Conservation (phyloP, 2,888 invertebrate genomes). For the Trachelus tabidus region DNA sequence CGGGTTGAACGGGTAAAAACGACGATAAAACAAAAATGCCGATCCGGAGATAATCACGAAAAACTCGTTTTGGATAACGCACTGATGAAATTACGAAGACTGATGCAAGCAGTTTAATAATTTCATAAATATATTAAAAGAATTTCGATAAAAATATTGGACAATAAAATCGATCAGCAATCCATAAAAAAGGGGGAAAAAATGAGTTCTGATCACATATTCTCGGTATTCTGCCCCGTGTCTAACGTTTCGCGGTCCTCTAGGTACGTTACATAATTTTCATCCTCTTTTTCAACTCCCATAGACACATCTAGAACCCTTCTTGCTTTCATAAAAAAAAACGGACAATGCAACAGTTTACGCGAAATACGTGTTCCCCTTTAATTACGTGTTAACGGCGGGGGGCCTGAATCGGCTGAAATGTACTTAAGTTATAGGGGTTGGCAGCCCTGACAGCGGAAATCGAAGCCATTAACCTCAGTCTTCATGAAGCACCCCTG, state of each 20-base stretch:
- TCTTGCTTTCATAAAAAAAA: not conserved
- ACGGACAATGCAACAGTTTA: not conserved
- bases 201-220: not conserved
- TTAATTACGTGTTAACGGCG: conserved; percentile 20
- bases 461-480: conserved; percentile 59
- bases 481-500: conserved; percentile 38
- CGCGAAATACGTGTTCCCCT: conserved; percentile 20
- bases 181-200: not conserved
- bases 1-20: not conserved
- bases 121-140: too few species aligned
- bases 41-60: not conserved
- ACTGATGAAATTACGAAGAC: not conserved
- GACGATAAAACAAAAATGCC: not conserved
- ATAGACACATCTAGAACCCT: not conserved
- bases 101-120: not conserved
- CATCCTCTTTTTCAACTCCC: not conserved
- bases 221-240: too few species aligned
- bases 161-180: not conserved
- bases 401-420: conserved; percentile 24
- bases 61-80: not conserved
- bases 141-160: too few species aligned
- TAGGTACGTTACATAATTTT: too few species aligned
- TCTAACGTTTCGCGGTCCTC: too few species aligned
- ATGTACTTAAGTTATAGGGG: conserved; percentile 38
- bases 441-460: conserved; percentile 38